These are phyloP conservation scores for Grammomys surdaster DNA, from an alignment of 2,113 vertebrate species.

Conservation along the genomic window DNA sequence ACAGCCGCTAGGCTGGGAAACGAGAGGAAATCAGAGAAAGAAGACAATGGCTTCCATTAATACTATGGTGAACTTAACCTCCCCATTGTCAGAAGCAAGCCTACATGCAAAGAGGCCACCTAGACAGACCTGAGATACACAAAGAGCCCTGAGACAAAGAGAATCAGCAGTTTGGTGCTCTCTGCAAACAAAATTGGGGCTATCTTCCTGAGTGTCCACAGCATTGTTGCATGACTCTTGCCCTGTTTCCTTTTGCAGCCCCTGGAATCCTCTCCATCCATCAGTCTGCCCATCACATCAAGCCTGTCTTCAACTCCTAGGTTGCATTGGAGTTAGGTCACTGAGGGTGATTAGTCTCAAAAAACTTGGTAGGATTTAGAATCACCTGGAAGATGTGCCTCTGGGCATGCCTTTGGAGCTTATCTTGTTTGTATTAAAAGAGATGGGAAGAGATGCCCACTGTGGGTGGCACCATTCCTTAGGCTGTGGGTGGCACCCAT, in stretches of 20 bases:
- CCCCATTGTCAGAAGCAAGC: too few species aligned
- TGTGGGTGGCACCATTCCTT: neutral
- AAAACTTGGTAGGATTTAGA: too few species aligned
- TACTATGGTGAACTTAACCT: accelerated
- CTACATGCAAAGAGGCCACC: neutral
- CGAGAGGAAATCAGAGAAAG: neutral
- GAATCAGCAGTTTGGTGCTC: accelerated
- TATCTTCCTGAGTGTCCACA: neutral
- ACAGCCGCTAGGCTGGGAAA: neutral
- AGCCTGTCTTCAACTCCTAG: neutral
- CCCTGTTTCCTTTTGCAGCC: too few species aligned
- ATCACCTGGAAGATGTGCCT: too few species aligned
- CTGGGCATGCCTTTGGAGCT: neutral
- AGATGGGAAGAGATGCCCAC: neutral
- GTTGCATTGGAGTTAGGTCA: neutral
- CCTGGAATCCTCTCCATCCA: neutral
- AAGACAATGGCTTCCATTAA: too few species aligned
- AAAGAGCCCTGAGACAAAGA: accelerated
- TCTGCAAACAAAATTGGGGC: neutral
- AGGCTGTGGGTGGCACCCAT: too few species aligned
- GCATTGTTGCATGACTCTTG: accelerated
- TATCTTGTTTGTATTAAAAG: neutral
- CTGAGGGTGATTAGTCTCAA: too few species aligned
- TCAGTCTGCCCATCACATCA: neutral
- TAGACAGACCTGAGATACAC: neutral